Evolutionary conservation across 2,888 invertebrate genomes (phyloP).

Genomic region (Diaphora mendica): DNA sequence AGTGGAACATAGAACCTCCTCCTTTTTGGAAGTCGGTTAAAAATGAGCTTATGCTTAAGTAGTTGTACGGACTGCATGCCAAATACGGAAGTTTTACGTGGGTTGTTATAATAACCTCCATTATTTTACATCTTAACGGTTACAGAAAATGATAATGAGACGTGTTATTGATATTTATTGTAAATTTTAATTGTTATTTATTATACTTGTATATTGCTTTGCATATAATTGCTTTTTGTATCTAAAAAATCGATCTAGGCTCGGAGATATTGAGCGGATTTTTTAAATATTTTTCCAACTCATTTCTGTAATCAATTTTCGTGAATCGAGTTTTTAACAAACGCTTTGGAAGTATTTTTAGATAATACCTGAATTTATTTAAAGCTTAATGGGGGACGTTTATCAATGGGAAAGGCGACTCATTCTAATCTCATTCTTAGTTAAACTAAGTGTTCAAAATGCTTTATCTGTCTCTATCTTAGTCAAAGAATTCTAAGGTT

Average conservation of each 20-base stretch:
- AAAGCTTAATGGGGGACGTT: background rate
- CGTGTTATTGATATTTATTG: conserved; percentile 41
- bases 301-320: background rate
- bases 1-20: too few relatives aligned
- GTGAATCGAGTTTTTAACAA: background rate
- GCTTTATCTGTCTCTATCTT: background rate
- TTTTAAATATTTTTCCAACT: background rate
- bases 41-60: conserved; percentile 14
- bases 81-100: conserved; percentile 31
- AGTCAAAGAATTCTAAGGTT: background rate
- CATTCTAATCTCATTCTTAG: too few relatives aligned
- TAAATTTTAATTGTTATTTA: conserved; percentile 46
- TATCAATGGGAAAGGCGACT: background rate
- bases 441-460: background rate
- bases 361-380: too few relatives aligned
- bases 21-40: too few relatives aligned
- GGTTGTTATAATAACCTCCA: conserved; percentile 37
- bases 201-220: conserved; percentile 24
- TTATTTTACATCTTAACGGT: conserved; percentile 45
- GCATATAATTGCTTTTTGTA: conserved; percentile 9
- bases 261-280: background rate
- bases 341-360: too few relatives aligned
- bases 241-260: background rate
- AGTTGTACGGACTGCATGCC: conserved; percentile 16
- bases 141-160: conserved; percentile 38